Percentiles rank a stretch among this genome's conserved stretches.
phyloP scores from a whole-genome alignment of 1,140 invertebrate genomes.

The Bombus impatiens region DNA sequence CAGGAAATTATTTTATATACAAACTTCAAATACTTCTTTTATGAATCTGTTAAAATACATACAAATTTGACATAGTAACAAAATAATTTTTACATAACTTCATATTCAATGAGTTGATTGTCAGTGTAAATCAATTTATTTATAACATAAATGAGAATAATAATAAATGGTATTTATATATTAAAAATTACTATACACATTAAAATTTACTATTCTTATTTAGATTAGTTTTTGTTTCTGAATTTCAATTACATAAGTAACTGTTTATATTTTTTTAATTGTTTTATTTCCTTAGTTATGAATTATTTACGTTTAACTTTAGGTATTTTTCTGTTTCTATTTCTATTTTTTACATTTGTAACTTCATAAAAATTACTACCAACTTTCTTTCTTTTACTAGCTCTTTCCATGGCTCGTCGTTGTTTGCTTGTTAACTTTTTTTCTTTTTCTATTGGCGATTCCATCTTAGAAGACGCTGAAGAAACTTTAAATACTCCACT shows the following conservation, averaged over 20 bases:
- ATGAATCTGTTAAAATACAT: neutral
- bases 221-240: neutral
- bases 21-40: neutral
- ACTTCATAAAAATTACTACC: constrained; percentile 97
- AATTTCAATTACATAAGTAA: neutral
- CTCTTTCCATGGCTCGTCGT: constrained; percentile 88
- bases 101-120: neutral
- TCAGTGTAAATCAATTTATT: neutral
- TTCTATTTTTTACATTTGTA: constrained; percentile 96
- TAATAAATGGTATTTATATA: neutral
- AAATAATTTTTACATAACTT: neutral
- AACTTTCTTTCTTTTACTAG: constrained; percentile 91
- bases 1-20: neutral
- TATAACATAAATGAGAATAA: neutral
- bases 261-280: neutral
- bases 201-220: neutral
- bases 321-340: constrained; percentile 85
- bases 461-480: constrained; percentile 68
- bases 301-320: constrained; percentile 70
- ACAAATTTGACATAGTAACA: neutral
- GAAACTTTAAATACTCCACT: constrained; percentile 86
- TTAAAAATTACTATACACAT: neutral
- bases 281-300: neutral
- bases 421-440: constrained; percentile 89
- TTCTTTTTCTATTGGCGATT: constrained; percentile 70